These are phyloP conservation scores for Chrysolina oricalcia DNA, from an alignment of 2,888 invertebrate species.

Conservation along the genomic window DNA sequence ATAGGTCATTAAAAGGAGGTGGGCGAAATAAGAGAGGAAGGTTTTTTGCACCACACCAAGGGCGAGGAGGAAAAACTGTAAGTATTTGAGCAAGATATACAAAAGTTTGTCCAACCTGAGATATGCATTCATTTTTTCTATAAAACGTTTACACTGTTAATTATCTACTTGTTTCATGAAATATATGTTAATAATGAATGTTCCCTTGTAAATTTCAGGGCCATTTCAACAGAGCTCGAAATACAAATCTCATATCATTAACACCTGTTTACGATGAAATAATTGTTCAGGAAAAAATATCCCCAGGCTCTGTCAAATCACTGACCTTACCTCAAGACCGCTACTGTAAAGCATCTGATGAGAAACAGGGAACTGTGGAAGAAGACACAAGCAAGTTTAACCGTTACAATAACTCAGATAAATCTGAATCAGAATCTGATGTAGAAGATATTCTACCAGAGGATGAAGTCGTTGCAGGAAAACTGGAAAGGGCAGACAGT, in stretches of 20 bases:
- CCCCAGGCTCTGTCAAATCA: constrained; percentile 53
- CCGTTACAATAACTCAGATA: constrained; percentile 72
- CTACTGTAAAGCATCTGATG: constrained; percentile 57
- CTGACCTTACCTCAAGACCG: constrained; percentile 67
- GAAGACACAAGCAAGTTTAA: constrained; percentile 71
- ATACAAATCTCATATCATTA: constrained; percentile 73
- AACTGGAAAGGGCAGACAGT: constrained; percentile 72
- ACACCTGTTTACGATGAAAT: constrained; percentile 67
- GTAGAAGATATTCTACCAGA: constrained; percentile 62
- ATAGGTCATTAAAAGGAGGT: constrained; percentile 45
- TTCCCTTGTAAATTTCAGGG: constrained; percentile 57
- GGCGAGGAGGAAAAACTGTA: constrained; percentile 56
- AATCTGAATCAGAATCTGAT: constrained; percentile 70
- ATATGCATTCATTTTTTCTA: no score
- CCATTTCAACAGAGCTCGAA: constrained; percentile 64
- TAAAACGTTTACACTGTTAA: no score
- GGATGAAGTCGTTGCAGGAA: constrained; percentile 62
- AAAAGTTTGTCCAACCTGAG: no score
- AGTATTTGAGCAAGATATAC: constrained; percentile 40
- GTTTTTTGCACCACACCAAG: constrained; percentile 51
- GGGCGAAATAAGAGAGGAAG: constrained; percentile 55
- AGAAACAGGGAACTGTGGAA: constrained; percentile 50
- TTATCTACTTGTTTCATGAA: no score
- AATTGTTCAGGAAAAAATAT: constrained; percentile 41
- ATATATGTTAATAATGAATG: not conserved